Conservation (phyloP, 1,140 invertebrate genomes). For the Trissolcus basalis region DNA sequence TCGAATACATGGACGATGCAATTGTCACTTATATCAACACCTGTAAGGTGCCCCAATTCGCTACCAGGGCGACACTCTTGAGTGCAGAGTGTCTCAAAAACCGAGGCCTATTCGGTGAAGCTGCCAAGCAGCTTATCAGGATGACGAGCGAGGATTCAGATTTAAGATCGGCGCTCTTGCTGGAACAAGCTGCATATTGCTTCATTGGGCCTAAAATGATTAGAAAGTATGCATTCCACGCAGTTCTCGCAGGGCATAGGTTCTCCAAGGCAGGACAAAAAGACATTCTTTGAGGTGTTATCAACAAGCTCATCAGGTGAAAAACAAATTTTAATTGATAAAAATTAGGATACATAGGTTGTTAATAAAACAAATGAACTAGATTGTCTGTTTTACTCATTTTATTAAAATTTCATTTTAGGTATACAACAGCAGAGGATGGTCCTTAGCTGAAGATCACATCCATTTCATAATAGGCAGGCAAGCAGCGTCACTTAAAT, state of each 20-base stretch:
- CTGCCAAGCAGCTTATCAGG: slow-evolving; percentile 93
- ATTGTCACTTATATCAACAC: slow-evolving; percentile 92
- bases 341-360: too few species aligned
- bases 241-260: slow-evolving; percentile 94
- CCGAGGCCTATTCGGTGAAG: slow-evolving; percentile 86
- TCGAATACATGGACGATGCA: slow-evolving; percentile 95
- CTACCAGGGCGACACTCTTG: slow-evolving; percentile 91
- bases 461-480: slow-evolving; percentile 95
- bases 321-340: background rate
- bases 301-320: slow-evolving; percentile 91
- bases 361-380: too few species aligned
- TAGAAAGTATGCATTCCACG: slow-evolving; percentile 97
- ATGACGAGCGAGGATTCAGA: slow-evolving; percentile 97
- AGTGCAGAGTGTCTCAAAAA: slow-evolving; percentile 91
- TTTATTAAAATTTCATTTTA: slow-evolving; percentile 66
- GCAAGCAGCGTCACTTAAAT: slow-evolving; percentile 88
- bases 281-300: slow-evolving; percentile 94
- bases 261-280: slow-evolving; percentile 93
- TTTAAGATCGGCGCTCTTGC: slow-evolving; percentile 89
- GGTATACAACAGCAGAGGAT: slow-evolving; percentile 88
- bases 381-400: too few species aligned
- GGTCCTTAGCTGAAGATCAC: slow-evolving; percentile 95
- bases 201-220: slow-evolving; percentile 89
- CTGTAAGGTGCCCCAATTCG: slow-evolving; percentile 92
- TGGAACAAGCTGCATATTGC: slow-evolving; percentile 97